A percentile compares a stretch with the other conserved stretches of the same genome.
These are phyloP conservation scores for Podocnemis expansa DNA, from an alignment of 2,113 vertebrate species.

Conservation along the genomic window DNA sequence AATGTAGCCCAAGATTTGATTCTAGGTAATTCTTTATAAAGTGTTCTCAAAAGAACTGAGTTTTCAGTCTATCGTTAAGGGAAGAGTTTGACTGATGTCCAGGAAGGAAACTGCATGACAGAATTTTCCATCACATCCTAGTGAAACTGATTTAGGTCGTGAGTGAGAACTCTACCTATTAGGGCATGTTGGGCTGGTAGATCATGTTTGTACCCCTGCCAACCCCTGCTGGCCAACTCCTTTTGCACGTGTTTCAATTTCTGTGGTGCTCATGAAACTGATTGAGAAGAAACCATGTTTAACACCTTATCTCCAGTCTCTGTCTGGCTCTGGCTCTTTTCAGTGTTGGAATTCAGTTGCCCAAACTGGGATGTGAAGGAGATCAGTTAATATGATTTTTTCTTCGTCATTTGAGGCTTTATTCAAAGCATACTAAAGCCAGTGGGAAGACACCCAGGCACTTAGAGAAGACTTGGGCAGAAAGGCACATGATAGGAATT, in stretches of 20 bases:
- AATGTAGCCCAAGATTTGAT: constrained; percentile 54
- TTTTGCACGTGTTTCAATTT: fast-evolving
- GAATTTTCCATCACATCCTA: constrained; percentile 66
- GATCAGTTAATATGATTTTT: background rate
- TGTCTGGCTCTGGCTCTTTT: fast-evolving
- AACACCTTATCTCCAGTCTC: fast-evolving
- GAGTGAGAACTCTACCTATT: constrained; percentile 29
- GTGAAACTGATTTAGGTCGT: constrained; percentile 11
- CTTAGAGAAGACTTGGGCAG: background rate
- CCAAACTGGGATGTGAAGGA: background rate
- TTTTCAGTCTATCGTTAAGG: background rate
- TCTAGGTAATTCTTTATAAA: constrained; percentile 69
- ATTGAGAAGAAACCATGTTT: fast-evolving
- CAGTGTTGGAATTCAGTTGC: fast-evolving
- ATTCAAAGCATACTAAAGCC: background rate
- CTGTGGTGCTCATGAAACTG: background rate
- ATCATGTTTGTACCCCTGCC: constrained; percentile 9
- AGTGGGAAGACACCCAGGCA: background rate
- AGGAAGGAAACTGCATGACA: constrained; percentile 65
- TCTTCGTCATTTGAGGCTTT: background rate
- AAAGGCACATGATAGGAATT: background rate
- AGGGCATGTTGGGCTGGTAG: constrained; percentile 29
- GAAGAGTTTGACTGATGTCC: constrained; percentile 68
- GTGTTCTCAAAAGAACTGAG: constrained; percentile 65
- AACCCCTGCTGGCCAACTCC: background rate